A percentile compares a stretch with the other conserved stretches of the same genome.
Evolutionary conservation across 2,113 vertebrate genomes (phyloP).

Genomic region (Rhagologus leucostigma): DNA sequence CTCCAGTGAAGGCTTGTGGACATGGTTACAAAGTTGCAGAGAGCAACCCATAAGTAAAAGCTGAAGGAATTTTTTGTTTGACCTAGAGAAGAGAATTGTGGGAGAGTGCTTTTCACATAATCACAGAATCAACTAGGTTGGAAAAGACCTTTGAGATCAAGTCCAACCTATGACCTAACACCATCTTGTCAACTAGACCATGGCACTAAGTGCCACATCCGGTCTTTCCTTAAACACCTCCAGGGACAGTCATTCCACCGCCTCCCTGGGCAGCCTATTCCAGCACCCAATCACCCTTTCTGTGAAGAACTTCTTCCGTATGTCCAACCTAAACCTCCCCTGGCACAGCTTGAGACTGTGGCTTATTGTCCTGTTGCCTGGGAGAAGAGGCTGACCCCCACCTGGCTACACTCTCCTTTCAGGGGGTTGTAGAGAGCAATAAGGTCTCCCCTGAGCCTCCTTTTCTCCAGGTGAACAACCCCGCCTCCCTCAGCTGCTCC

Average conservation of each 20-base stretch:
- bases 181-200: not conserved
- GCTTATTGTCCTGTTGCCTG: not conserved
- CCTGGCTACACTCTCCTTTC: not conserved
- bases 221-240: not conserved
- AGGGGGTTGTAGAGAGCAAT: not conserved
- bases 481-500: not conserved
- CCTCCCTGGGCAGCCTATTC: not conserved
- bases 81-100: not conserved
- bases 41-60: not conserved
- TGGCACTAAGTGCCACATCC: not conserved
- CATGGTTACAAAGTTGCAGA: not conserved
- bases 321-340: too few species aligned
- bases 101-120: not conserved
- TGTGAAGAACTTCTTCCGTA: not conserved
- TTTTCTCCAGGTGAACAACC: not conserved
- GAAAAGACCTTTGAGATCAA: not conserved
- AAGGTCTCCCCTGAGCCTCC: not conserved
- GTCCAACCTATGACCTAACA: not conserved
- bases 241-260: fast-evolving
- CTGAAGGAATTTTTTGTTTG: not conserved
- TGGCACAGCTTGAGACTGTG: not conserved
- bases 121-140: not conserved
- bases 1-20: not conserved
- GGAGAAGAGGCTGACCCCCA: too few species aligned
- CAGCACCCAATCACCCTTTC: fast-evolving